These are phyloP conservation scores for Callorhinus ursinus DNA, from an alignment of 2,113 vertebrate genomes.

Conservation along the genomic window DNA sequence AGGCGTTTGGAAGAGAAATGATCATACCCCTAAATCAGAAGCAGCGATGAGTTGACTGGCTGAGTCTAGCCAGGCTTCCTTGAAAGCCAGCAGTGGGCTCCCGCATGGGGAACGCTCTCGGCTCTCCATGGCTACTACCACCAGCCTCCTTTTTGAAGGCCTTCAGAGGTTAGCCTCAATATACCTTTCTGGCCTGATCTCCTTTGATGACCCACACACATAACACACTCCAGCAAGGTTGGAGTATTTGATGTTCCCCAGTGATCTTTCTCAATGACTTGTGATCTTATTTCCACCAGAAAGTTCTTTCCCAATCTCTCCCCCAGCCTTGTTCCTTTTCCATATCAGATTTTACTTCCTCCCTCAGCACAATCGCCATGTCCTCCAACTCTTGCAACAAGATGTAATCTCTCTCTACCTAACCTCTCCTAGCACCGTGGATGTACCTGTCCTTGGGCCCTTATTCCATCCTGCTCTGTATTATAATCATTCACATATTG, in stretches of 20 bases:
- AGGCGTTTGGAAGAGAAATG: neutral
- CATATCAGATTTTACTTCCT: neutral
- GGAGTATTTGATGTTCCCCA: neutral
- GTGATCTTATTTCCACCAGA: neutral
- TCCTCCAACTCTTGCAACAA: neutral
- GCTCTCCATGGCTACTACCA: neutral
- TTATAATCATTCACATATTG: neutral
- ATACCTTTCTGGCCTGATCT: neutral
- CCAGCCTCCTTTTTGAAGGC: neutral
- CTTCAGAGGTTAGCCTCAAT: neutral
- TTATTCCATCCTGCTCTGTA: neutral
- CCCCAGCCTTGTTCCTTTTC: neutral
- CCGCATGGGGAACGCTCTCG: fast-evolving
- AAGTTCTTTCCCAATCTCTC: neutral
- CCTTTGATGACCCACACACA: neutral
- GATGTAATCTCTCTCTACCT: neutral
- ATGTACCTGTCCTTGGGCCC: neutral
- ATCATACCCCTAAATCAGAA: neutral
- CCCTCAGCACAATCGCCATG: neutral
- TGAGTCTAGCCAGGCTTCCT: neutral
- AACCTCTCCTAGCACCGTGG: neutral
- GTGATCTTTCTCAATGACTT: neutral
- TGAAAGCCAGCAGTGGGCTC: neutral
- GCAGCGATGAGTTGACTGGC: fast-evolving
- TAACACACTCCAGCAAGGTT: neutral